Conservation (phyloP, 2,888 invertebrate genomes). For the Drosophila buzzatii region DNA sequence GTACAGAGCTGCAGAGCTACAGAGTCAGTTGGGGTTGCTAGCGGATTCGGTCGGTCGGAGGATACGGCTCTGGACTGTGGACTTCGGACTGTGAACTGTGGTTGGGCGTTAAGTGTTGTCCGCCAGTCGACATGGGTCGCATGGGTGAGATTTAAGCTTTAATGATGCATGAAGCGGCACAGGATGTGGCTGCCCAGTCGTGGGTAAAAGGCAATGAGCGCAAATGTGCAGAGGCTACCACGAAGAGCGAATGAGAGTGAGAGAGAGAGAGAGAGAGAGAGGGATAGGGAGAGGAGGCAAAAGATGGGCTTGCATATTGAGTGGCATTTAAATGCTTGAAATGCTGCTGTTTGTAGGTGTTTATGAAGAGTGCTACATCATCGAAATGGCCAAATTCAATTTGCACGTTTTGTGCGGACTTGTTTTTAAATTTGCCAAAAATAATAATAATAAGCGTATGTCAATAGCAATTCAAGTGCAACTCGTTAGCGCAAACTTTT, state of each 20-base stretch:
- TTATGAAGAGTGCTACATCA: conserved; percentile 69
- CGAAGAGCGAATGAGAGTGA: neutral
- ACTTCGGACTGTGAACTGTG: conserved; percentile 12
- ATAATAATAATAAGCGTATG: conserved; percentile 3
- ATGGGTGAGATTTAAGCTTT: conserved; percentile 81
- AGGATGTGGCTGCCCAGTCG: conserved; percentile 80
- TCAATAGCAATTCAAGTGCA: conserved; percentile 3
- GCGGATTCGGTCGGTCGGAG: conserved; percentile 15
- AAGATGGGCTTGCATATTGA: conserved; percentile 76
- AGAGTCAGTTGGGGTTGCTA: conserved; percentile 36
- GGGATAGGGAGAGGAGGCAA: conserved; percentile 11
- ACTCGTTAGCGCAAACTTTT: conserved; percentile 1
- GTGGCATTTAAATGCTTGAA: conserved; percentile 77
- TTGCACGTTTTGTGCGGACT: conserved; percentile 16
- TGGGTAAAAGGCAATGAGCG: conserved; percentile 80
- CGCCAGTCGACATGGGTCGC: conserved; percentile 75
- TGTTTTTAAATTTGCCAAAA: conserved; percentile 4
- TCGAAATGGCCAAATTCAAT: conserved; percentile 54
- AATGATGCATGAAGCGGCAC: conserved; percentile 81
- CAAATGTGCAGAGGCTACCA: conserved; percentile 58
- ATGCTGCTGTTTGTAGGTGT: conserved; percentile 63
- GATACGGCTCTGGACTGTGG: conserved; percentile 1
- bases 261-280: neutral
- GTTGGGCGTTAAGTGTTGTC: conserved; percentile 71
- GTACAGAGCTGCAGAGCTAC: too few species aligned